Evolutionary conservation across 30 jellyfish, hydroid and myxozoan genomes (phyloP).

Genomic region (Mastigias papua): DNA sequence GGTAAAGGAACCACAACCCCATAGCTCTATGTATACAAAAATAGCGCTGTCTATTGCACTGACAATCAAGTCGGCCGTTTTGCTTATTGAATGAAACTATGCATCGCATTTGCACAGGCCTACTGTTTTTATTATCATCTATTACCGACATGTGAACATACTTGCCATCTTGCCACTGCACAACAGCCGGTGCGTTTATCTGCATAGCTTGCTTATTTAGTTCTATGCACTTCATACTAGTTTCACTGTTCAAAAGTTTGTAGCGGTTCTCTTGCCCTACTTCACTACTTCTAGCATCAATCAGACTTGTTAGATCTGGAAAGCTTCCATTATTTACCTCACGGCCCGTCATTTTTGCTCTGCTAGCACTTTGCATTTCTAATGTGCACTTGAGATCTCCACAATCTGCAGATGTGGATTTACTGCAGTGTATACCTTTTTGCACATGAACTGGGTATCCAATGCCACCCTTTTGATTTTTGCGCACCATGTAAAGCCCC

Average conservation of each 20-base stretch:
- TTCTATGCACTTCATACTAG: constrained; percentile 22
- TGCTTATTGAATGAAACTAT: constrained; percentile 14
- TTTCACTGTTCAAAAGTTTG: constrained; percentile 14
- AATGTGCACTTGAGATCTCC: too few relatives aligned
- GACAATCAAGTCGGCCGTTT: constrained; percentile 9
- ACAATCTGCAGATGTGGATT: too few relatives aligned
- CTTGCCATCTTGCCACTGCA: constrained; percentile 10
- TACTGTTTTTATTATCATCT: background rate
- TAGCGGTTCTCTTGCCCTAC: background rate
- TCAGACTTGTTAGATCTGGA: too few relatives aligned
- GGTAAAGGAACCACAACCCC: constrained; percentile 32
- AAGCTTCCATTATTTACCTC: too few relatives aligned
- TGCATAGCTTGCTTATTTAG: background rate
- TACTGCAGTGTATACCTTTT: too few relatives aligned
- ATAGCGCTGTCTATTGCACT: background rate
- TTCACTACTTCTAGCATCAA: too few relatives aligned
- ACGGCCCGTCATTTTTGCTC: too few relatives aligned
- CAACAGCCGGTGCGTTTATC: constrained; percentile 1
- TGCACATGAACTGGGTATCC: too few relatives aligned
- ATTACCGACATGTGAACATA: constrained; percentile 6
- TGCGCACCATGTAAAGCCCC: too few relatives aligned
- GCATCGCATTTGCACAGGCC: background rate
- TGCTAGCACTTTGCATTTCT: too few relatives aligned
- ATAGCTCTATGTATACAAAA: constrained; percentile 37
- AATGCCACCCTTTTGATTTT: too few relatives aligned